Base-by-base conservation (phyloP, 1,140 invertebrate genomes). In the Pygmarrhopalites habei region DNA sequence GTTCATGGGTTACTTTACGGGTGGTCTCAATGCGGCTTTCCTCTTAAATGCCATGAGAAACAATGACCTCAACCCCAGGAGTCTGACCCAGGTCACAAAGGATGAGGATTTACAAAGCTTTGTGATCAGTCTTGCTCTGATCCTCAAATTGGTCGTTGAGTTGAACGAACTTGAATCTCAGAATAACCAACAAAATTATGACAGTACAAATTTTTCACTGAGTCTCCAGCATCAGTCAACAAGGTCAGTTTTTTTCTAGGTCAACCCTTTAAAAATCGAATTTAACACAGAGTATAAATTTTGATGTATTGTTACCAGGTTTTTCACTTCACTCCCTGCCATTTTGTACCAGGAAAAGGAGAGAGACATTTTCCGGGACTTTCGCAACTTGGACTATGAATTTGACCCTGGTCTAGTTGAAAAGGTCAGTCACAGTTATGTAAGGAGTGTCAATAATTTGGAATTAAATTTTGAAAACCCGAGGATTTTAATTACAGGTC, bases 1-100 rank as follows among this genome's bases (percentile, higher is more conserved):
- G 47, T 30, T 59, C 21, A 19, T 47, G 5, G 68, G 68, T 23
- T 70, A 70, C 43, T 70, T 70, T 39, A 65, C 62, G 53, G 68
- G 68, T 25, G 68, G 68, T 29, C 56, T 66, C 3, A 56, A 67
- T 29, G 68, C 68, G n/a, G 59, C 61, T 26, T 55, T 46, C 17
- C 58, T 58, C 15, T 47, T 66, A 19, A 66, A 65, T 10, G 21
- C 15, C 41, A 2, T 12, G 10, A 19, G 17, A 17, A 10, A 5
- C 10, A 29, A 46, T 29, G 12, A 19, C 21, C n/a, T 19, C 52
- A 26, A 15, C n/a, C 21, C 10, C 2, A 28, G 15, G 4, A 12
- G 30, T 41, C 26, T 15, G 30, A 17, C 56, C 32, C 15, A 19
- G 29, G n/a, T 19, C 12, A 21, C 17, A 26, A 29, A 62, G 15